Base-by-base conservation (phyloP, 2,797 vertebrate species). In the Syngnathus acus region DNA sequence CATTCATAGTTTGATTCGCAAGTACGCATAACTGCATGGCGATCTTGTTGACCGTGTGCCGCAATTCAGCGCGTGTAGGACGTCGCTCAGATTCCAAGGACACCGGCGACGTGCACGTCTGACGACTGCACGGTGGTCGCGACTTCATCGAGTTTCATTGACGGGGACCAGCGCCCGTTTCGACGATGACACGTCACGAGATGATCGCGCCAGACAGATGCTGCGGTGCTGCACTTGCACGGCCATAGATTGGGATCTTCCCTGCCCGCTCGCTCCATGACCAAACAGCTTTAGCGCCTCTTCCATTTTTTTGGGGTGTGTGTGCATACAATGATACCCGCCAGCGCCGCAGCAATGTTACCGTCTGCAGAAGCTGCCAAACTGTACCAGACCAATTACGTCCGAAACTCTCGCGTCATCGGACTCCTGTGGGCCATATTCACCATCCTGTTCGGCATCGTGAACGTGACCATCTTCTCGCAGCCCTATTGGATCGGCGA, bases 401-500 rank as follows among this genome's bases (percentile, higher is more conserved):
- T 98, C 81, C 89, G 94, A 79, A 98, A 98, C 93, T 97, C 95
- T 64, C 89, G 94, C 72, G 93, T 94, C 72, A 98, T 98, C 87
- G 96, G 96, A 79, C 93, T 98, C 74, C 84, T 98, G 59, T 98
- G 95, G 95, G 94, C 95, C 89, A 96, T 98, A 81, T 97, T 98
- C 92, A 98, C 95, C 74, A 94, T 98, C 84, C 92, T 94, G 84
- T 98, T 98, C 83, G 95, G 94, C 60, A 96, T 98, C 72, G 93
- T 98, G 55, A 97, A 95, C 89, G 94, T 98, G 87, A 95, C 93
- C 83, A 94, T 94, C 82, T 97, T 98, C 89, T 95, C 95, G 67
- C 95, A 98, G 91, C 95, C 95, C 53, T 98, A 98, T 86, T 98
- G 95, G 95, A 95, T 98, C 65, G 95, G 95, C 37, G 95, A 98